Percentiles rank a stretch among this genome's conserved stretches.
Conservation (phyloP, 2,888 invertebrate genomes). For the Drosophila rubida region DNA sequence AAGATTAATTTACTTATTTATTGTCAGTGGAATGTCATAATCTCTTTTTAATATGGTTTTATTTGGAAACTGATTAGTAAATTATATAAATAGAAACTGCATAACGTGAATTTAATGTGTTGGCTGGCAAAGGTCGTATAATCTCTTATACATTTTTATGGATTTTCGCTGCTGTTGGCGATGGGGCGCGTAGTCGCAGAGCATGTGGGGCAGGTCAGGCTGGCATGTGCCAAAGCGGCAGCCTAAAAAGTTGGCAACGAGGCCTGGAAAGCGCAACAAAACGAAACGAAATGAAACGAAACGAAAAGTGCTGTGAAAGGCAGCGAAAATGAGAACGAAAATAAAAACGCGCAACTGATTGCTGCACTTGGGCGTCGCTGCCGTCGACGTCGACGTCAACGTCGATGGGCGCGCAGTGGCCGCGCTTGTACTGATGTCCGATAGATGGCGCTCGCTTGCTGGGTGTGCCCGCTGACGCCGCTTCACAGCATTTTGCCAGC, state of each 20-base stretch:
- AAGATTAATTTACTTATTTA: too few relatives aligned
- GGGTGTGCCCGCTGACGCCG: constrained; percentile 18
- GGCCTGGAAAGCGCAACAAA: constrained; percentile 40
- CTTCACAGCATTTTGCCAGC: constrained; percentile 45
- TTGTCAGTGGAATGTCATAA: too few relatives aligned
- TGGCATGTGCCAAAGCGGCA: constrained; percentile 13
- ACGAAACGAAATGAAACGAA: constrained; percentile 39
- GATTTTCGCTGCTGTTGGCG: too few relatives aligned
- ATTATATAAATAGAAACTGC: too few relatives aligned
- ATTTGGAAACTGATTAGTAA: too few relatives aligned
- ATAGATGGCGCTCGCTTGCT: constrained; percentile 17
- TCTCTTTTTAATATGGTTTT: too few relatives aligned
- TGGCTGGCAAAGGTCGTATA: too few relatives aligned
- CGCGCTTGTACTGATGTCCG: not conserved
- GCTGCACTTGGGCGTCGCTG: constrained; percentile 52
- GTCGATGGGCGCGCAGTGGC: not conserved
- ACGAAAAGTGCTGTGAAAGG: constrained; percentile 41
- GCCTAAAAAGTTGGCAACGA: constrained; percentile 16
- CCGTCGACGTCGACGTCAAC: constrained; percentile 8
- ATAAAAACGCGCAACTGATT: constrained; percentile 47
- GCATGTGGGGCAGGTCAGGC: not conserved
- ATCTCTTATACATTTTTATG: too few relatives aligned
- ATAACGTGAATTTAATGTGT: too few relatives aligned
- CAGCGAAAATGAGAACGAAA: not conserved
- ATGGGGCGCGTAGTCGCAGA: not conserved